Base-by-base conservation (phyloP, 1,140 invertebrate genomes). In the Megalonaias nervosa region DNA sequence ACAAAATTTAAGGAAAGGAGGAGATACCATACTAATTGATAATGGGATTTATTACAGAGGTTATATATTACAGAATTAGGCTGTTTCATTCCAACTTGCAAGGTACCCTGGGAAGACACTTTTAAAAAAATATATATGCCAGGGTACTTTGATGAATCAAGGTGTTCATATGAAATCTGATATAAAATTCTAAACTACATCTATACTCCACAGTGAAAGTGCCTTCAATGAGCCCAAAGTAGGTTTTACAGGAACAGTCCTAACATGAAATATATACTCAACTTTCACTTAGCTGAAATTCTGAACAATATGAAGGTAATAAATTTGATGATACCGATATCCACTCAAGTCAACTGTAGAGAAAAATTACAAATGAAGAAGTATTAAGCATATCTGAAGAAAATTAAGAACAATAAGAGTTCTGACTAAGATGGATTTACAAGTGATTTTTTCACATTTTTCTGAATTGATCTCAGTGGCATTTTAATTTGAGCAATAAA, bases 361-460 rank as follows among this genome's bases (percentile, higher is more conserved):
- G n/a, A 0, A 26, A 23, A 12, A 74, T 82, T 55, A 60, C 66
- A n/a, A 26, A 68, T 26, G 55, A 73, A 5, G 82, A 83, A 71
- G 60, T 71, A 31, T 21, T 60, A 15, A 31, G 17, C 65, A 82
- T 75, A 70, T 75, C 72, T 31, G 75, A 73, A 16, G 79, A 76
- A n/a, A n/a, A 56, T 31, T 72, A 73, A 16, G 79, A 76, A n/a
- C n/a, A 56, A 31, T 48, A 48, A 9, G 38, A 48, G 38, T 48
- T 11, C 6, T 48, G 38, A 11, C 38, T 48, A 0, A 9, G 82
- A 83, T 74, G 82, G 82, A 9, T 69, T 79, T 57, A 61, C 72
- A 9, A 55, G 70, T 58, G 82, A 84, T 58, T 82, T 84, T 73
- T 84, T 75, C 65, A 60, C 68, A 38, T 56, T 38, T 57, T 75